phyloP scores from a whole-genome alignment of 2,113 vertebrate species.

The Gallinago media region DNA sequence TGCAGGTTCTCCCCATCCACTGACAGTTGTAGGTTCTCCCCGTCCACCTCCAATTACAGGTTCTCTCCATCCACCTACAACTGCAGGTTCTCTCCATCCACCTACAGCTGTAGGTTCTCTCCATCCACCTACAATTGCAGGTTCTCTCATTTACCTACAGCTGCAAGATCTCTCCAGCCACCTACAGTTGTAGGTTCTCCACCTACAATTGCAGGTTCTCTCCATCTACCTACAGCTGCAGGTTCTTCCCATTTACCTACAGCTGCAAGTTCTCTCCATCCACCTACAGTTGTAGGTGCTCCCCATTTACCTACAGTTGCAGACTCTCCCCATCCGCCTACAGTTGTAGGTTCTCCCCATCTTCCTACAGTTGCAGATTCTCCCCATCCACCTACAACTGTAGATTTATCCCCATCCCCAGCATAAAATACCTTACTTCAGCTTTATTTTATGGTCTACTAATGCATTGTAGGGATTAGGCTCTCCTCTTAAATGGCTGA shows the following conservation, averaged over 20 bases:
- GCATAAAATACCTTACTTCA: neutral
- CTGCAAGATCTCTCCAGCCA: neutral
- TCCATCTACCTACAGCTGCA: neutral
- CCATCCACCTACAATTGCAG: neutral
- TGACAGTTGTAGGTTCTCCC: neutral
- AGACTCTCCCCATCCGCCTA: neutral
- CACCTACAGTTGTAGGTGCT: neutral
- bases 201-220: neutral
- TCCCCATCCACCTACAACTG: neutral
- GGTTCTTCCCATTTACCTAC: neutral
- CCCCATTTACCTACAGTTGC: neutral
- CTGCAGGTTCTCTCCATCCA: neutral
- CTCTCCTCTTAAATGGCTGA: neutral
- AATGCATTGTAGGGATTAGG: conserved; percentile 5
- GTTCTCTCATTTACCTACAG: neutral
- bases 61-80: neutral
- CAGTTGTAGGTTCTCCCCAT: neutral
- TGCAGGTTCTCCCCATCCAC: neutral
- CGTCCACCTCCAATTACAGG: neutral
- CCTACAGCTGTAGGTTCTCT: neutral
- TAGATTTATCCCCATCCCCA: neutral
- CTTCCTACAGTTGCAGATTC: neutral
- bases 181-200: neutral
- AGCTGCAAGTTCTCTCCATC: neutral
- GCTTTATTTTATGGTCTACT: conserved; percentile 15